A percentile compares a stretch with the other conserved stretches of the same genome.
phyloP scores from a whole-genome alignment of 1,140 invertebrate species.

The Chironomus tepperi region DNA sequence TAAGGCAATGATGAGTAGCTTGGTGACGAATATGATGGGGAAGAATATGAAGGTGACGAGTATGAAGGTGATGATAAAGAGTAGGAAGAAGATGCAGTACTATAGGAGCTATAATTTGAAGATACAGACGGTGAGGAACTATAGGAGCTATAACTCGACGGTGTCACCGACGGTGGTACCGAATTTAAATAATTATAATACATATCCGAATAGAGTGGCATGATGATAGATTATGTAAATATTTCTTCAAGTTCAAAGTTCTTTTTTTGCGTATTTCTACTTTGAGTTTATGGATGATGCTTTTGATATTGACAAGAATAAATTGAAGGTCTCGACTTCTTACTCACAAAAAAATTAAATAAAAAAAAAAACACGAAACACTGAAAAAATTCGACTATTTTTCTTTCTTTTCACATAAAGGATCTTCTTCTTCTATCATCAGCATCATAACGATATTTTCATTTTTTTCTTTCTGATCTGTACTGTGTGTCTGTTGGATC shows the following conservation, averaged over 20 bases:
- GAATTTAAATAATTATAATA: conserved; percentile 40
- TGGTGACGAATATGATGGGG: not conserved
- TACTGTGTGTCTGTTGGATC: conserved; percentile 4
- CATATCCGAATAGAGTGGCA: conserved; percentile 38
- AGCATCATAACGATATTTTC: conserved; percentile 17
- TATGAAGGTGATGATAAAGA: too few relatives aligned
- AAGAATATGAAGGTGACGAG: too few relatives aligned
- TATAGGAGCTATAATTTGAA: conserved; percentile 35
- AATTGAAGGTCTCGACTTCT: not conserved
- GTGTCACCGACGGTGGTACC: conserved; percentile 40
- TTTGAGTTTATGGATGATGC: too few relatives aligned
- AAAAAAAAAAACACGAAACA: conserved; percentile 13
- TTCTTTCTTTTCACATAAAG: conserved; percentile 11
- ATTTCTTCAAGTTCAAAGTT: not conserved
- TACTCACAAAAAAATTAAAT: not conserved
- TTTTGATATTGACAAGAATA: conserved; percentile 16
- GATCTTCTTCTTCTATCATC: not conserved
- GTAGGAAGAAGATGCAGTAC: conserved; percentile 50
- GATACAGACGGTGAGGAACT: conserved; percentile 28
- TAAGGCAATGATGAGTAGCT: conserved; percentile 26
- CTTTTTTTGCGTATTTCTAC: too few relatives aligned
- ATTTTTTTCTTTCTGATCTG: not conserved
- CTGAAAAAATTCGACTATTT: not conserved
- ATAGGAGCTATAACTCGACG: conserved; percentile 27
- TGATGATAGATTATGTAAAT: conserved; percentile 26